Evolutionary conservation across 2,888 invertebrate genomes (phyloP), one percentile per base, ranked within the genome.

Genomic region (Caenorhabditis drosophilae): DNA sequence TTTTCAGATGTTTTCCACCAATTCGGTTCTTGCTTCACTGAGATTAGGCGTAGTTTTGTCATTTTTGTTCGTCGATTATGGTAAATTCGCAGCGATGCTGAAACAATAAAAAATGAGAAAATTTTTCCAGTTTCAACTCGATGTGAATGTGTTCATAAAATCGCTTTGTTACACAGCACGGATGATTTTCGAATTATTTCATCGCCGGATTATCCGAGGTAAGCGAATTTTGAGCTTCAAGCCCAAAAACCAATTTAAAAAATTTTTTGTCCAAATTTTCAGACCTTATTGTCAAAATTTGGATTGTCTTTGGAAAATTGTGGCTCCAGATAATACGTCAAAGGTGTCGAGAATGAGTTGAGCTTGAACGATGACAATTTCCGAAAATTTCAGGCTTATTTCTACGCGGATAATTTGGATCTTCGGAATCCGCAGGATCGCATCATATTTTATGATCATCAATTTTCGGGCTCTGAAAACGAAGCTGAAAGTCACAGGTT

Each of bases 391-490:
- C 42, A 66, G 62, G 27, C 64, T 9, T 62, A 59, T 27, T 72
- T 72, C 54, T 58, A 52, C 31, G 55, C 69, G 1, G 72, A 72
- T 16, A 72, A 72, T 22, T 31, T 72, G 50, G 72, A 72, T 55
- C 25, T 72, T 2, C 59, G 72, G 11, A 57, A 66, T n/a, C 38
- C 53, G 7, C 25, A 57, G 11, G 72, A 72, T 31, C 41, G 45
- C 16, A 58, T 72, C 11, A 41, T 57, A 16, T 63, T 72, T 26
- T 69, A 63, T 23, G 69, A 72, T 42, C 42, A 47, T 15, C 42
- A 38, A 20, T 62, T 49, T n/a, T 27, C 26, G 12, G 41, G 52
- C 25, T 16, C 16, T 27, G 57, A 49, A 26, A 64, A 60, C 42
- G 55, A 26, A 7, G 49, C 47, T 0, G 55, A 46, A 15, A 58